Evolutionary conservation across 2,888 invertebrate species (phyloP).

Genomic region (Tipula lateralis): DNA sequence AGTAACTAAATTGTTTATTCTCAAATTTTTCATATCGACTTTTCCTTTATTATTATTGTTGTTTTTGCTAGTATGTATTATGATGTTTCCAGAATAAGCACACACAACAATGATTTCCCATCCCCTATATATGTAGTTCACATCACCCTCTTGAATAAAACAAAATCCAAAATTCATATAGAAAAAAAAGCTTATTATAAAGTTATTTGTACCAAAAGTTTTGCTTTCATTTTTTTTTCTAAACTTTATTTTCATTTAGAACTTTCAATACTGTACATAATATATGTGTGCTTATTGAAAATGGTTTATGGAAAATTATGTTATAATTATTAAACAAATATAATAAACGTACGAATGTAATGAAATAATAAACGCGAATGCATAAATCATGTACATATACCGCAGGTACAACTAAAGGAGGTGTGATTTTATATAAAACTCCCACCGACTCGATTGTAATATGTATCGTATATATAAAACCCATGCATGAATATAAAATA

Average conservation of each 20-base stretch:
- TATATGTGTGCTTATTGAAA: neutral
- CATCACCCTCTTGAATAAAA: neutral
- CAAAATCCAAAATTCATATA: neutral
- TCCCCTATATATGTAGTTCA: neutral
- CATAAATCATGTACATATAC: neutral
- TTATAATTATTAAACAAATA: neutral
- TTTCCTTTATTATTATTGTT: neutral
- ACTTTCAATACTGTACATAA: neutral
- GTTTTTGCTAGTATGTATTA: neutral
- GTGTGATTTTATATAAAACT: neutral
- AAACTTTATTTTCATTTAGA: neutral
- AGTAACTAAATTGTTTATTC: neutral
- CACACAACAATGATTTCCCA: neutral
- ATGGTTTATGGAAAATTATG: neutral
- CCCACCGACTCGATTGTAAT: neutral
- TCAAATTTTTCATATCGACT: slow-evolving; percentile 11
- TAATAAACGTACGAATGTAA: neutral
- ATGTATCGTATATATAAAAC: neutral
- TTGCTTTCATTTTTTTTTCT: neutral
- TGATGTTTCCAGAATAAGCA: neutral
- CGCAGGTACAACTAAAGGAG: neutral
- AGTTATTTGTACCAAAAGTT: neutral
- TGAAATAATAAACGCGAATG: neutral
- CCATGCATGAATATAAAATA: neutral
- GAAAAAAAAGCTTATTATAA: neutral